These are phyloP conservation scores for Enteromius paludinosus DNA, from an alignment of 2,797 vertebrate genomes.

Conservation along the genomic window DNA sequence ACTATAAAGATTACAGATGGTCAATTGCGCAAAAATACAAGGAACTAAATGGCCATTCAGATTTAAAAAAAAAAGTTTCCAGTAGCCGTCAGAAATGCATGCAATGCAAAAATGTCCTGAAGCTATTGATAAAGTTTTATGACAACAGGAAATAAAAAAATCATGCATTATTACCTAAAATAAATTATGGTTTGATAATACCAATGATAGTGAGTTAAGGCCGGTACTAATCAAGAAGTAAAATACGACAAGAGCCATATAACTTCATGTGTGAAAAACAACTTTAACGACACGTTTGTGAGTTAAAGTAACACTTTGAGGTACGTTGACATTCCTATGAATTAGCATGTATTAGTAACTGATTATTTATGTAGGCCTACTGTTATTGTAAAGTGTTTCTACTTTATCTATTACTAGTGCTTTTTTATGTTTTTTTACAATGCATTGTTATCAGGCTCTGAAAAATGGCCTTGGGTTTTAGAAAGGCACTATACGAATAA, in stretches of 20 bases:
- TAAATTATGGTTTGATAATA: not conserved
- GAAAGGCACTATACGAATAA: not conserved
- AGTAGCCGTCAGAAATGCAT: not conserved
- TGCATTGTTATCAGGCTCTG: not conserved
- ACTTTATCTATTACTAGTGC: no score
- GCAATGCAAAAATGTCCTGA: not conserved
- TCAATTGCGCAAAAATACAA: not conserved
- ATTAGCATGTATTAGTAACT: not conserved
- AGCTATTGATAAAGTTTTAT: not conserved
- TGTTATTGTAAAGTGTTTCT: not conserved
- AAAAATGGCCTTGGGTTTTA: not conserved
- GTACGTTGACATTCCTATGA: not conserved
- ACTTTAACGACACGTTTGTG: not conserved
- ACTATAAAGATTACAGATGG: not conserved
- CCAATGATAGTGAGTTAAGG: not conserved
- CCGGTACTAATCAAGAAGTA: not conserved
- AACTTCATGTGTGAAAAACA: not conserved
- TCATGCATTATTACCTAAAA: not conserved
- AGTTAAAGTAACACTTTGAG: not conserved
- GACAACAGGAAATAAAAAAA: not conserved
- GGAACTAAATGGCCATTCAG: not conserved
- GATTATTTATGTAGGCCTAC: not conserved
- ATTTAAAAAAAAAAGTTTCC: not conserved
- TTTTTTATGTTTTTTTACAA: constrained; percentile 7
- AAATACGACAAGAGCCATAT: not conserved